Base-by-base conservation (phyloP, 2,888 invertebrate genomes). In the Perithous albicinctus region DNA sequence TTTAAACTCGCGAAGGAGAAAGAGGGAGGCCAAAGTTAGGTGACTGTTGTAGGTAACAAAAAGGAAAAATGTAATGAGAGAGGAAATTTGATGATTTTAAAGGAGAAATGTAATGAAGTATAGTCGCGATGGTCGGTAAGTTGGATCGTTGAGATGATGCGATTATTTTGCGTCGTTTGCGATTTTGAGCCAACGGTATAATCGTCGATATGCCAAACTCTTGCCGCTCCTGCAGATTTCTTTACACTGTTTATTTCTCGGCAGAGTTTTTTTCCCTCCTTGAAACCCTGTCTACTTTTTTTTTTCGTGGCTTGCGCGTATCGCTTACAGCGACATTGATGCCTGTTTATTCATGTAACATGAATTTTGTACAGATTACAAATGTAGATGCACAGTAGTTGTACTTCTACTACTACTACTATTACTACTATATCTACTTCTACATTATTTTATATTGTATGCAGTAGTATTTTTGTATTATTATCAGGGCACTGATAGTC, bases 291-390 rank as follows among this genome's bases (percentile, higher is more conserved):
- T 29, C 32, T 29, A 18, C 35, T 59, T 15, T 18, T 59, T 59
- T 15, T 18, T 32, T n/a, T 59, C 7, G 32, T 32, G 43, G 41
- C 32, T 63, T 7, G 51, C 20, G n/a, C 51, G 69, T 61, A 41
- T 70, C 59, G 59, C 32, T n/a, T 32, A 32, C 59, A 32, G 6
- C 32, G 29, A 18, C n/a, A 6, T 32, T 59, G n/a, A n/a, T n/a
- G 15, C 5, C 15, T 15, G 32, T 76, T 80, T 76, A 59, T 66
- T 73, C 80, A 20, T 56, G 59, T 56, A 38, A 63, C 48, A 85
- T 63, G 82, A 76, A 86, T 82, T 83, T 85, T 88, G 88, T 89
- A 89, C 88, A 88, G 88, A 86, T 82, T 63, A 79, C 78, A 48
- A 81, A 63, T 29, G 43, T 66, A 56, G 70, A 20, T 63, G 69